Percentiles rank a stretch among this genome's conserved stretches.
Conservation (phyloP, 2,797 vertebrate species). For the Pangasius krempfi region DNA sequence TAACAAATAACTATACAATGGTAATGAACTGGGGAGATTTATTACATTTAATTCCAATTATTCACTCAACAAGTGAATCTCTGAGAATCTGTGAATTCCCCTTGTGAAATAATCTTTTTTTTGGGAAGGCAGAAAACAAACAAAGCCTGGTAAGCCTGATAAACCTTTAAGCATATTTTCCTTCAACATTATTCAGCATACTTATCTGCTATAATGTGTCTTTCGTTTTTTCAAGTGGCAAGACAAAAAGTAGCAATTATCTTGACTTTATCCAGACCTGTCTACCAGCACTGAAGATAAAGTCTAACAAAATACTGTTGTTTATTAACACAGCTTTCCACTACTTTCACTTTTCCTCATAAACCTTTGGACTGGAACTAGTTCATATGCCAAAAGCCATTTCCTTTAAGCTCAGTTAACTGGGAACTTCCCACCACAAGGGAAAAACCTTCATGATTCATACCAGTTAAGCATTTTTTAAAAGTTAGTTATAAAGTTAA, state of each 20-base stretch:
- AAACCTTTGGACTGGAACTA: slow-evolving; percentile 30
- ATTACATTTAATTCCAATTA: neutral
- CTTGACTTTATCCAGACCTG: slow-evolving; percentile 38
- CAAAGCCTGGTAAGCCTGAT: neutral
- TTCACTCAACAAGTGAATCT: neutral
- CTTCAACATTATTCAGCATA: slow-evolving; percentile 9
- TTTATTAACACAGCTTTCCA: slow-evolving; percentile 55
- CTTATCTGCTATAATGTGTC: slow-evolving; percentile 47
- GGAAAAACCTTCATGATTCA: slow-evolving; percentile 39
- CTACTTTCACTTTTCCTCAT: slow-evolving; percentile 39
- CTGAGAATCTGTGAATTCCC: neutral
- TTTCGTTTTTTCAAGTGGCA: slow-evolving; percentile 41
- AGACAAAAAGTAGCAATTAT: neutral
- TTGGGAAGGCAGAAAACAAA: neutral
- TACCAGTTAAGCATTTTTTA: slow-evolving; percentile 25
- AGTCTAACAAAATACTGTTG: slow-evolving; percentile 46
- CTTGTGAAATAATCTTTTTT: neutral
- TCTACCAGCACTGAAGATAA: slow-evolving; percentile 36
- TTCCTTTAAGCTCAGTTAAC: slow-evolving; percentile 43
- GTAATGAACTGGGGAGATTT: neutral
- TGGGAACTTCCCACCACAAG: slow-evolving; percentile 29
- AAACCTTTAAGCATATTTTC: neutral
- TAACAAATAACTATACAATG: neutral
- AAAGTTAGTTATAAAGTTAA: slow-evolving; percentile 25
- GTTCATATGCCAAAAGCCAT: slow-evolving; percentile 33